Evolutionary conservation across 2,797 vertebrate genomes (phyloP).

Genomic region (Pseudocheirus occidentalis): DNA sequence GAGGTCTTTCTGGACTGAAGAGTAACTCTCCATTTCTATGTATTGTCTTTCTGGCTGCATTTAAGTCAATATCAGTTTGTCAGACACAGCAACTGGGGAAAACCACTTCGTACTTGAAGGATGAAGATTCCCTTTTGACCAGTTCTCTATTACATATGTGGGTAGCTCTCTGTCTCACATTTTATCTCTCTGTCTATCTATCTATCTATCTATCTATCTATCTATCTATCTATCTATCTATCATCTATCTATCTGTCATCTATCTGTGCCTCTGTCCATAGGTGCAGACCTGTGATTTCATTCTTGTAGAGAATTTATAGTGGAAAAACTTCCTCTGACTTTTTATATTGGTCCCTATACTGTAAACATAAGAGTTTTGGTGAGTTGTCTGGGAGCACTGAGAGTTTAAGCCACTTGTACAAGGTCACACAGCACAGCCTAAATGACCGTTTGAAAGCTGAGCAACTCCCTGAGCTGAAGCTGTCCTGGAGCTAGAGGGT

Average conservation of each 20-base stretch:
- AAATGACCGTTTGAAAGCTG: neutral
- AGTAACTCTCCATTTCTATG: neutral
- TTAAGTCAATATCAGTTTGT: neutral
- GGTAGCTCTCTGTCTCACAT: neutral
- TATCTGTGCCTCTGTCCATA: neutral
- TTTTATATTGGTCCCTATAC: neutral
- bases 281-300: neutral
- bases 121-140: neutral
- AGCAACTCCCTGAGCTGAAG: no score
- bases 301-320: neutral
- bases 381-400: neutral
- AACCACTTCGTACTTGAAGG: neutral
- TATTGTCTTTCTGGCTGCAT: neutral
- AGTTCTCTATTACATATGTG: neutral
- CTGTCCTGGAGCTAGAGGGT: neutral
- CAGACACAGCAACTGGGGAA: neutral
- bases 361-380: neutral
- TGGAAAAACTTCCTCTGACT: neutral
- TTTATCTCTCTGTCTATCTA: neutral
- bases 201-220: neutral
- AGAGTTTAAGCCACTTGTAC: neutral
- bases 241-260: neutral
- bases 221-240: neutral
- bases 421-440: neutral
- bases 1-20: neutral